Percentiles rank a stretch among this genome's conserved stretches.
These are phyloP conservation scores for Polypterus bichir DNA, from an alignment of 2,113 vertebrate species.

Conservation along the genomic window DNA sequence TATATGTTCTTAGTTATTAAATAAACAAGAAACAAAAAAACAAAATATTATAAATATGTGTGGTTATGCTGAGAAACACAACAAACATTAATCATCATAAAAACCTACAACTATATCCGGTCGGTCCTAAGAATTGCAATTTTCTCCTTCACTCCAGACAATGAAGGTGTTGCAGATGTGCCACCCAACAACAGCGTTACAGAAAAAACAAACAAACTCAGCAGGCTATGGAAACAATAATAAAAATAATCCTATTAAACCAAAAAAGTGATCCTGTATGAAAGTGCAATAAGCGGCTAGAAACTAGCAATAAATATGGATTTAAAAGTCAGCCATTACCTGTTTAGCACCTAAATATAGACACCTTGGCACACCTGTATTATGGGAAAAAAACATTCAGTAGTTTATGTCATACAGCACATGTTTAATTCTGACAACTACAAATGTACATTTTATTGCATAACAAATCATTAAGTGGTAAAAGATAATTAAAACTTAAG, in stretches of 20 bases:
- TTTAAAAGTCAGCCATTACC: constrained; percentile 17
- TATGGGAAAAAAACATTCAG: no score
- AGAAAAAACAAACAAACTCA: not conserved
- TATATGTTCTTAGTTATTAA: not conserved
- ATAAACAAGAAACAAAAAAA: not conserved
- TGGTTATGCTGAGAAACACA: not conserved
- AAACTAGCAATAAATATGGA: constrained; percentile 12
- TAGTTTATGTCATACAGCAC: no score
- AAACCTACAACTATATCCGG: not conserved
- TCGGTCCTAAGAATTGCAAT: not conserved
- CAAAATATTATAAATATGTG: not conserved
- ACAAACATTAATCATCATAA: constrained; percentile 1
- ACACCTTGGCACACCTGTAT: no score
- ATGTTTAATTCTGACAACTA: no score
- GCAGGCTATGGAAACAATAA: not conserved
- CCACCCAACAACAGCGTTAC: constrained; percentile 4
- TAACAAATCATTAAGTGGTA: no score
- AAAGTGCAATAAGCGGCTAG: constrained; percentile 16
- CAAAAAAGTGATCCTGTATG: constrained; percentile 17
- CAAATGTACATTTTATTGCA: no score
- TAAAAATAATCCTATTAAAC: constrained; percentile 4
- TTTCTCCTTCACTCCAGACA: not conserved
- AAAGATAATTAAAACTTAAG: no score
- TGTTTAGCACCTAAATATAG: constrained; percentile 3
- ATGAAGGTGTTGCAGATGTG: constrained; percentile 1